phyloP scores from a whole-genome alignment of 2,888 invertebrate genomes.

The Macaria notata region DNA sequence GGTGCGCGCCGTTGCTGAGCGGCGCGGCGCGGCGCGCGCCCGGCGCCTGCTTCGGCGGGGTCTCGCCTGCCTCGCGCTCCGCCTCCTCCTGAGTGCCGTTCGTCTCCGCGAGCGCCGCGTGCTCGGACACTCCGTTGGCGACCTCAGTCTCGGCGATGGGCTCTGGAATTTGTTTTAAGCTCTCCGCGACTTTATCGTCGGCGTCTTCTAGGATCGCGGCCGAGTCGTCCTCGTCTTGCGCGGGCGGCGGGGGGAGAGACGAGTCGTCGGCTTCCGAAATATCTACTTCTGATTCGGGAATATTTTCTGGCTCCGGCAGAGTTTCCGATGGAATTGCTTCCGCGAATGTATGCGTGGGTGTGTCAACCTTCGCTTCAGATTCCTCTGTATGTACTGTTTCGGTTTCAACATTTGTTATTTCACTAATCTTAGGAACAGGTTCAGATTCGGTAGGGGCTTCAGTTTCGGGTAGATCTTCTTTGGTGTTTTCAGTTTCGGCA shows the following conservation, averaged over 20 bases:
- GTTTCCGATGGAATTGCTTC: slow-evolving; percentile 5
- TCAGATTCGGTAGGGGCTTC: neutral
- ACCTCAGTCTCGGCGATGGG: slow-evolving; percentile 27
- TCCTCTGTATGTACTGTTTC: slow-evolving; percentile 3
- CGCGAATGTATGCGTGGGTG: slow-evolving; percentile 1
- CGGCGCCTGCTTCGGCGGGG: slow-evolving; percentile 25
- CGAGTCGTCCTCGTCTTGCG: slow-evolving; percentile 37
- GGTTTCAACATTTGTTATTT: neutral
- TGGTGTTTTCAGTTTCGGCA: slow-evolving; percentile 16
- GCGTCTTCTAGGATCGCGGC: slow-evolving; percentile 27
- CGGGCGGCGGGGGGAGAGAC: slow-evolving; percentile 52
- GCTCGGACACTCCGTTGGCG: slow-evolving; percentile 32
- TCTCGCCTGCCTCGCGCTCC: slow-evolving; percentile 21
- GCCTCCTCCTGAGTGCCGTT: slow-evolving; percentile 45
- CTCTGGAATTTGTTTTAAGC: slow-evolving; percentile 28
- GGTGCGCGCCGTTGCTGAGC: slow-evolving; percentile 34
- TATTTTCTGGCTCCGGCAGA: slow-evolving; percentile 10
- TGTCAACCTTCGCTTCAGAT: slow-evolving; percentile 4
- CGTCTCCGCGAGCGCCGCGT: slow-evolving; percentile 37
- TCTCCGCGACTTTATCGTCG: slow-evolving; percentile 35
- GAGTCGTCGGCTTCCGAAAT: slow-evolving; percentile 39
- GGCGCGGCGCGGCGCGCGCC: slow-evolving; percentile 40
- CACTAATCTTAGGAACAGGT: slow-evolving; percentile 1
- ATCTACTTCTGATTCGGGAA: slow-evolving; percentile 21
- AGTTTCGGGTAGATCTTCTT: slow-evolving; percentile 6